Conservation (phyloP, 2,113 vertebrate species). For the Thunnus maccoyii region DNA sequence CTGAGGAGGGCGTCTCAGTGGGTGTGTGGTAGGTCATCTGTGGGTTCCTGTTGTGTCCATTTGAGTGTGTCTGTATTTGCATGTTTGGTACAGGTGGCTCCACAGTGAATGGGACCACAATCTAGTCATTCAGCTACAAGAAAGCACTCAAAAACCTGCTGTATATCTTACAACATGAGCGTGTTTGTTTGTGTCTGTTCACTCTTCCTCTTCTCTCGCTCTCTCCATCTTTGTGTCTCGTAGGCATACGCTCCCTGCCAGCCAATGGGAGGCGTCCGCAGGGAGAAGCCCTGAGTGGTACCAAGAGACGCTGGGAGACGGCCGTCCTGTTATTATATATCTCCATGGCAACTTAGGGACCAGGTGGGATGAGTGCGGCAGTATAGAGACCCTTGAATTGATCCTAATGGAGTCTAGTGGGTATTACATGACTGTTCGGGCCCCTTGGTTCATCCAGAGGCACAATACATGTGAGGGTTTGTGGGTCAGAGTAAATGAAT, state of each 20-base stretch:
- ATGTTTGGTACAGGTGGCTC: conserved; percentile 39
- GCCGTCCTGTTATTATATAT: conserved; percentile 88
- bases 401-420: conserved; percentile 66
- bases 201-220: background rate
- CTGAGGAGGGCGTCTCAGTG: conserved; percentile 83
- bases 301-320: conserved; percentile 84
- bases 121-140: conserved; percentile 15
- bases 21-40: conserved; percentile 88
- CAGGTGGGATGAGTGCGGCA: conserved; percentile 81
- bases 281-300: conserved; percentile 87
- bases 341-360: conserved; percentile 90
- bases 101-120: background rate
- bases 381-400: conserved; percentile 55
- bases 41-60: conserved; percentile 1
- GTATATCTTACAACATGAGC: background rate
- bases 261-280: conserved; percentile 81
- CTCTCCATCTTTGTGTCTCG: conserved; percentile 45
- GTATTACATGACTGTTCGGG: conserved; percentile 36
- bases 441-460: conserved; percentile 26
- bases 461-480: conserved; percentile 18
- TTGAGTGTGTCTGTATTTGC: background rate
- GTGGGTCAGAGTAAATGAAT: conserved; percentile 26
- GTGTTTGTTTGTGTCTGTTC: conserved; percentile 19
- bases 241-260: conserved; percentile 89
- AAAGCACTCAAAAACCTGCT: conserved; percentile 12